Evolutionary conservation across 2,113 vertebrate genomes (phyloP).

Genomic region (Paraplagusia blochii): DNA sequence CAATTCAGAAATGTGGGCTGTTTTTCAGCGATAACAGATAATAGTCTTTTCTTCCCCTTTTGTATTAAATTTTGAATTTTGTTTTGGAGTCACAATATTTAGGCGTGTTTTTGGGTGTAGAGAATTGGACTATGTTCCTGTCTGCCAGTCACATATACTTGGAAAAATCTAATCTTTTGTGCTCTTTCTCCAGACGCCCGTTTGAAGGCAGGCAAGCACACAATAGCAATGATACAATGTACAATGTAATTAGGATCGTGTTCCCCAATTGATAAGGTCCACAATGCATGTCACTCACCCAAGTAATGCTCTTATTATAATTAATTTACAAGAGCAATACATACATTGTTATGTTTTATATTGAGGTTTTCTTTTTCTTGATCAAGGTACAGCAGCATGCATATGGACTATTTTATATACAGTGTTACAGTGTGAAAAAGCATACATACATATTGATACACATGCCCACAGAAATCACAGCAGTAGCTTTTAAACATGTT

Average conservation of each 20-base stretch:
- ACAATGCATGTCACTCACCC: too few species aligned
- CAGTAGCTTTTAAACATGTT: too few species aligned
- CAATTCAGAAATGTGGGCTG: constrained; percentile 59
- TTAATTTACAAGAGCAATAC: too few species aligned
- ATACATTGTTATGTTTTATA: too few species aligned
- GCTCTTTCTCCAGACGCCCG: neutral
- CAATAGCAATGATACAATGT: too few species aligned
- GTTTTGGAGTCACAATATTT: constrained; percentile 57
- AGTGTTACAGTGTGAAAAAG: too few species aligned
- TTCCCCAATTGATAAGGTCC: neutral
- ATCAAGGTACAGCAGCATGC: too few species aligned
- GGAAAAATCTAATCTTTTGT: constrained; percentile 26
- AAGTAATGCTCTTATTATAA: too few species aligned
- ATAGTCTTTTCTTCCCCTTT: constrained; percentile 31
- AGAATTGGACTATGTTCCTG: constrained; percentile 11
- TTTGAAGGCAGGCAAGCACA: constrained; percentile 27
- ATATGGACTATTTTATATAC: too few species aligned
- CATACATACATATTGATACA: too few species aligned
- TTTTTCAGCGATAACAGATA: constrained; percentile 63
- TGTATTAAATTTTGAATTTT: constrained; percentile 46
- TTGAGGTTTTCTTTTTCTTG: too few species aligned
- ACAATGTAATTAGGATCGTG: neutral
- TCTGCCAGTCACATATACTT: constrained; percentile 39
- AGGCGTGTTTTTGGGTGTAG: constrained; percentile 32
- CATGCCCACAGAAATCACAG: too few species aligned